Percentiles rank a stretch among this genome's conserved stretches.
phyloP scores from a whole-genome alignment of 2,888 invertebrate genomes.

The Pristionchus entomophagus region DNA sequence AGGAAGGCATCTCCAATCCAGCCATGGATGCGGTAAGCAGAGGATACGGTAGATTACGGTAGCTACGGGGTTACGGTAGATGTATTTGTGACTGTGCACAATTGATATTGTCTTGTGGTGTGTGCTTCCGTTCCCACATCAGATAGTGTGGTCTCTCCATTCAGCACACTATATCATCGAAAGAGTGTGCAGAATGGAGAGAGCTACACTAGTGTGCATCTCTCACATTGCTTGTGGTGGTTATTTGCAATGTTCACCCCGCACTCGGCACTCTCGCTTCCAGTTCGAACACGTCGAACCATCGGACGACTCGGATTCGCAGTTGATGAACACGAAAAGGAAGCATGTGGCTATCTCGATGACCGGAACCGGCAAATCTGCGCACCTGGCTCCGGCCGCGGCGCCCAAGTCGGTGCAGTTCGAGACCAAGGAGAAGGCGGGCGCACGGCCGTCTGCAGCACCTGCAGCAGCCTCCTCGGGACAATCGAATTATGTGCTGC shows the following conservation, averaged over 20 bases:
- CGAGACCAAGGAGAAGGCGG: constrained; percentile 7
- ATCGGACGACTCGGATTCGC: background rate
- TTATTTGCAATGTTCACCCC: constrained; percentile 45
- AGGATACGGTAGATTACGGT: background rate
- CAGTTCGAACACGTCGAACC: constrained; percentile 6
- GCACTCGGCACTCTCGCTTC: background rate
- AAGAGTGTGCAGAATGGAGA: too few relatives aligned
- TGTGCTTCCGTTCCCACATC: background rate
- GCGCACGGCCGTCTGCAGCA: background rate
- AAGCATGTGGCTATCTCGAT: background rate
- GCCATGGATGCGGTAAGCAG: constrained; percentile 14
- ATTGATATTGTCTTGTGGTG: background rate
- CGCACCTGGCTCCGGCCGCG: background rate
- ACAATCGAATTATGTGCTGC: background rate
- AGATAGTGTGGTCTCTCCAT: too few relatives aligned
- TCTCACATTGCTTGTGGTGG: background rate
- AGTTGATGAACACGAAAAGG: background rate
- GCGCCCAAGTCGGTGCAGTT: constrained; percentile 10
- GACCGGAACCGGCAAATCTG: background rate
- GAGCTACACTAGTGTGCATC: too few relatives aligned
- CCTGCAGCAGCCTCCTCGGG: background rate
- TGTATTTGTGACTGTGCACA: background rate
- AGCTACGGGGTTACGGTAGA: constrained; percentile 12
- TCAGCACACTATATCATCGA: too few relatives aligned
- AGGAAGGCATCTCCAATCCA: constrained; percentile 44